These are phyloP conservation scores for Syngnathus acus DNA, from an alignment of 2,797 vertebrate genomes.

Conservation along the genomic window DNA sequence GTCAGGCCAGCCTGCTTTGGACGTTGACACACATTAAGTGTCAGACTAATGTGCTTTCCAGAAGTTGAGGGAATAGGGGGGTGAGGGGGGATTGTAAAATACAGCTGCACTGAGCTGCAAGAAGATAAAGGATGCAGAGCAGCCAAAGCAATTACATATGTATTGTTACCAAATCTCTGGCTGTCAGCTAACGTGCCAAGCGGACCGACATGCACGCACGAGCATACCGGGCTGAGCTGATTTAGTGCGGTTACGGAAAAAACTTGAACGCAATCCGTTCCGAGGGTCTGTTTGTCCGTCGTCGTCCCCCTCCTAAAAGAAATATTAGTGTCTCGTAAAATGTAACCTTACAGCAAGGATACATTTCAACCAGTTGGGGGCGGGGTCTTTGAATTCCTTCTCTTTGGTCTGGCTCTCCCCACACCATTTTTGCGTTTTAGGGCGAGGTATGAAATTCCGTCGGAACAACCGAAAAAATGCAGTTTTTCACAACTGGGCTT, in stretches of 20 bases:
- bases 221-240: constrained; percentile 18
- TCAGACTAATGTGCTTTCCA: constrained; percentile 65
- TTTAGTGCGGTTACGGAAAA: not conserved
- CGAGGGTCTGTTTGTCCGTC: not conserved
- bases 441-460: not conserved
- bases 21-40: constrained; percentile 58
- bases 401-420: too few species aligned
- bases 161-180: constrained; percentile 61
- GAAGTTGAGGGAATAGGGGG: constrained; percentile 57
- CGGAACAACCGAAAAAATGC: not conserved
- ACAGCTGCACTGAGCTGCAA: constrained; percentile 55
- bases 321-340: not conserved
- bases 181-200: constrained; percentile 56
- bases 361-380: not conserved
- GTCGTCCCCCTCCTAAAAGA: constrained; percentile 2
- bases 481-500: not conserved
- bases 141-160: constrained; percentile 65
- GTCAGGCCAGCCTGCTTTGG: constrained; percentile 63
- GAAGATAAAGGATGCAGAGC: constrained; percentile 61
- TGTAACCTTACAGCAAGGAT: not conserved
- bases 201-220: constrained; percentile 15
- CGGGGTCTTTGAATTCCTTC: too few species aligned
- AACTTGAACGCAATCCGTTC: not conserved
- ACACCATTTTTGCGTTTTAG: too few species aligned
- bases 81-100: constrained; percentile 34